A percentile compares a stretch with the other conserved stretches of the same genome.
Evolutionary conservation across 2,113 vertebrate genomes (phyloP).

Genomic region (Pterocles burchelli): DNA sequence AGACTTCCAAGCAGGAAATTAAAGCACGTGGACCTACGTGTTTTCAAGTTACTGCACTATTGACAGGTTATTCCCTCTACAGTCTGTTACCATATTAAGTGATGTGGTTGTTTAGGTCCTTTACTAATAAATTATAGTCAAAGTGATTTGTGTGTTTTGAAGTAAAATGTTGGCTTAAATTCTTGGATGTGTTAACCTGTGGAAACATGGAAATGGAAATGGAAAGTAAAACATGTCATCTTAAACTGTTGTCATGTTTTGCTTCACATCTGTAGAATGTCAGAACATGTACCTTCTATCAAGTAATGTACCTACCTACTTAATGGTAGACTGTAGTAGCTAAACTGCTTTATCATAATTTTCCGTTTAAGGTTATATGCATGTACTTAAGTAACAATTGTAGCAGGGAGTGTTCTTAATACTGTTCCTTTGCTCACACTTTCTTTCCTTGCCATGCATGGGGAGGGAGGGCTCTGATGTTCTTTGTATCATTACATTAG

Average conservation of each 20-base stretch:
- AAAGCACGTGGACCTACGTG: background rate
- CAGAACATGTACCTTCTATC: background rate
- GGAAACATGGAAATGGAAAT: no score
- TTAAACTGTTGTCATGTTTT: background rate
- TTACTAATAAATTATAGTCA: background rate
- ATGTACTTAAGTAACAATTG: background rate
- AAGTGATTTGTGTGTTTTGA: background rate
- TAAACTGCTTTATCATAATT: background rate
- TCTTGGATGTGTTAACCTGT: background rate
- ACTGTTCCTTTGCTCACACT: background rate
- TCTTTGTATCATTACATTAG: background rate
- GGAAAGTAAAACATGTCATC: background rate
- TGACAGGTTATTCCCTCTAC: background rate
- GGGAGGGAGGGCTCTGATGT: background rate
- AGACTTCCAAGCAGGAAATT: background rate
- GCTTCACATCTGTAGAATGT: background rate
- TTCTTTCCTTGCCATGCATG: background rate
- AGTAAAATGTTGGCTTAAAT: background rate
- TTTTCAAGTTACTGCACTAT: background rate
- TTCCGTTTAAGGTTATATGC: background rate
- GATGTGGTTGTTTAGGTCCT: background rate
- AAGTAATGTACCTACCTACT: background rate
- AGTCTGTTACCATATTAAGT: background rate
- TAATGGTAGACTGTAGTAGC: background rate
- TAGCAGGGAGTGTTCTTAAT: background rate